phyloP scores from a whole-genome alignment of 2,888 invertebrate genomes.

The Chaitophorus viminalis region DNA sequence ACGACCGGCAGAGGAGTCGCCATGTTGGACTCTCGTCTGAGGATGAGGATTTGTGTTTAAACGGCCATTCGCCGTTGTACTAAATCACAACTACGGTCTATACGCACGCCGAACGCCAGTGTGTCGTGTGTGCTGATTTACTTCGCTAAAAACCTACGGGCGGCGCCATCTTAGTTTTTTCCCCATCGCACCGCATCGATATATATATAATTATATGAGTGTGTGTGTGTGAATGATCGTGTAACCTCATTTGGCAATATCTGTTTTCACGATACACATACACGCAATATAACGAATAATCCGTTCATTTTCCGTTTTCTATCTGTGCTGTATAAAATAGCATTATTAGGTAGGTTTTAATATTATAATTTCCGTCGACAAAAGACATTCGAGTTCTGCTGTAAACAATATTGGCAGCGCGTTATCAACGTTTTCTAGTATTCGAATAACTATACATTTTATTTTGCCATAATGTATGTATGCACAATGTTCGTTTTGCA shows the following conservation, averaged over 20 bases:
- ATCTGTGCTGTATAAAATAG: no score
- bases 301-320: not conserved
- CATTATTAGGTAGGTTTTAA: no score
- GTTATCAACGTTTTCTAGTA: not conserved
- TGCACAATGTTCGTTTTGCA: no score
- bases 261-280: slow-evolving; percentile 17
- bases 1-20: slow-evolving; percentile 39
- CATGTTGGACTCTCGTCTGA: slow-evolving; percentile 51
- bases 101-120: not conserved
- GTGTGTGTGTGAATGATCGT: not conserved
- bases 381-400: not conserved
- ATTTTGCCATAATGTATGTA: not conserved
- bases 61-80: slow-evolving; percentile 37
- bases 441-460: not conserved
- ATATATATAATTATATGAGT: no score
- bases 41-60: slow-evolving; percentile 52
- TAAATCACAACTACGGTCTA: slow-evolving; percentile 32
- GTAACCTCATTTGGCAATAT: slow-evolving; percentile 56
- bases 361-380: not conserved
- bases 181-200: not conserved
- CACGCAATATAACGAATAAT: slow-evolving; percentile 3
- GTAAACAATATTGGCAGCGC: not conserved
- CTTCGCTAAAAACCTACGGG: slow-evolving; percentile 52
- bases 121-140: slow-evolving; percentile 22
- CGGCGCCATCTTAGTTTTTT: slow-evolving; percentile 56